Evolutionary conservation across 1,140 invertebrate species (phyloP), one percentile per base, ranked within the genome.

Genomic region (Conus ventricosus): DNA sequence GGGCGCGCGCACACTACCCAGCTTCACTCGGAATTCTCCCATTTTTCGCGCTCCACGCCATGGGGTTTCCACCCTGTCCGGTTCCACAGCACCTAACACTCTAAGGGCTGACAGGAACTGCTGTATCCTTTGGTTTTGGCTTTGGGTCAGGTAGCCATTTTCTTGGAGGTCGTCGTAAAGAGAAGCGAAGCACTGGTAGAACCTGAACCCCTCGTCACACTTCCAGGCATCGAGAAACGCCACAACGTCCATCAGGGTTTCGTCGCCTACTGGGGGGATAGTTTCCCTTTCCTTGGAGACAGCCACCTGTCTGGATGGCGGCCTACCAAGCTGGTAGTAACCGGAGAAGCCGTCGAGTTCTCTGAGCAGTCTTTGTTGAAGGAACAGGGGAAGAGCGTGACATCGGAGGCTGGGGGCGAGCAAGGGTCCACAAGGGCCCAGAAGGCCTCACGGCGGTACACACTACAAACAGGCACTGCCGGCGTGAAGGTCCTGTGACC

Each of bases 401-500:
- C 84, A 85, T 11, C 27, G 84, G 23, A 67, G 55, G 57, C 20
- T 27, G 0, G 6, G 54, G 84, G 10, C 55, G 13, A 13, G 25
- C 84, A 85, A 20, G 60, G 84, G n/a, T 27, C 55, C 55, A 85
- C 13, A 20, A 85, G 84, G n/a, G 54, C 84, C 84, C 84, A 85
- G 60, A 85, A 85, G 23, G 84, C 84, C 57, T n/a, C n/a, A 7
- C 60, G 84, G 84, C 67, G 84, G n/a, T 85, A 85, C 84, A 63
- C 20, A 25, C 54, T 85, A 13, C 23, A 63, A 27, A 0, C 54
- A 25, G 84, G 39, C 7, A 85, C 57, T 13, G n/a, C 84, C 2
- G 84, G 27, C 8, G 57, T 27, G 57, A 25, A 67, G n/a, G 6
- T 63, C 20, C 60, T 39, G 10, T 85, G 84, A 39, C 84, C 84